These are phyloP conservation scores for Aythya baeri DNA, from an alignment of 2,113 vertebrate species.

Conservation along the genomic window DNA sequence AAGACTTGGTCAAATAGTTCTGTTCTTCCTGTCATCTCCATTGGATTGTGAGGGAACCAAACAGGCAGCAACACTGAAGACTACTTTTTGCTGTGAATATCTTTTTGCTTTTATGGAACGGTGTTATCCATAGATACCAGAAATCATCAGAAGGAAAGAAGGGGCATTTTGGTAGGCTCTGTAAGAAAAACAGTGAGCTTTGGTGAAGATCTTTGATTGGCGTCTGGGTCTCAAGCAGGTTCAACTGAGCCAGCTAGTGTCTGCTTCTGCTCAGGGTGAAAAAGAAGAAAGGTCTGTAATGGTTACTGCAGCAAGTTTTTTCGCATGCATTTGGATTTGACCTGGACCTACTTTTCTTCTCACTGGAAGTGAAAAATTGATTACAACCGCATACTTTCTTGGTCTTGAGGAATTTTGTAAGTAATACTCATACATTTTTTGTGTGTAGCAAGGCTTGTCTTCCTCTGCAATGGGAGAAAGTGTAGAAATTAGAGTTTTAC, in stretches of 20 bases:
- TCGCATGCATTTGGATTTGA: not conserved
- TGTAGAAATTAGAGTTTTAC: not conserved
- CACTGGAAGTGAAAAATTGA: not conserved
- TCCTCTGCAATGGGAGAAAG: not conserved
- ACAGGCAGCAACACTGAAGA: not conserved
- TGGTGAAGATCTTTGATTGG: not conserved
- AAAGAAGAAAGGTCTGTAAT: not conserved
- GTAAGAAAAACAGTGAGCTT: not conserved
- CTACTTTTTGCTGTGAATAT: not conserved
- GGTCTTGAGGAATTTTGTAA: conserved; percentile 28
- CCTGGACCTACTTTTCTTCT: not conserved
- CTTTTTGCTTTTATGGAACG: not conserved
- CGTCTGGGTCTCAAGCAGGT: not conserved
- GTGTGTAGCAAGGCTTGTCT: not conserved
- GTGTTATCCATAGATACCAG: not conserved
- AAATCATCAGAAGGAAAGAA: not conserved
- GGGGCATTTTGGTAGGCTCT: not conserved
- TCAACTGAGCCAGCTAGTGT: not conserved
- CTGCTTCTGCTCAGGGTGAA: not conserved
- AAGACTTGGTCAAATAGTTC: not conserved
- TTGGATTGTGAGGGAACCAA: not conserved
- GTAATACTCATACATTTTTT: not conserved
- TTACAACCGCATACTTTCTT: not conserved
- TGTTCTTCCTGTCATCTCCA: not conserved
- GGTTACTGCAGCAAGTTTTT: not conserved